phyloP scores from a whole-genome alignment of 1,140 invertebrate species.

The Eueides isabella region DNA sequence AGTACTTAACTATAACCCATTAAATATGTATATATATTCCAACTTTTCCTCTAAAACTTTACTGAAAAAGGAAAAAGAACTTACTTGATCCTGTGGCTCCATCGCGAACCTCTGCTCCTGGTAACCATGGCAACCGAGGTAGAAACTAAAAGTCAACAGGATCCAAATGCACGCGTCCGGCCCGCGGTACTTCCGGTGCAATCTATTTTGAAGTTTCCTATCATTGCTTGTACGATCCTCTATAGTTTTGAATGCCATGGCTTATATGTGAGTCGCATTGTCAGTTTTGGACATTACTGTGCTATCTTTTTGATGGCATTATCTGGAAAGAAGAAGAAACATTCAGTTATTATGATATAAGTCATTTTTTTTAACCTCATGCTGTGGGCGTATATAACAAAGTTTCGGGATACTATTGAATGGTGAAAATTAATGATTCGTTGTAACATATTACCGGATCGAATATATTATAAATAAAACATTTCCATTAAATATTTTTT shows the following conservation, averaged over 20 bases:
- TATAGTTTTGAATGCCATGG: constrained; percentile 61
- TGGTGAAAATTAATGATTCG: too few species aligned
- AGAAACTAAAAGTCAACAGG: constrained; percentile 47
- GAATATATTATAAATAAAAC: too few species aligned
- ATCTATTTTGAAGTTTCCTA: constrained; percentile 63
- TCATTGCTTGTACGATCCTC: constrained; percentile 57
- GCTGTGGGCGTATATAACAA: neutral
- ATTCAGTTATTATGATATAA: neutral
- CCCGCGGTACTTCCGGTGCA: constrained; percentile 52
- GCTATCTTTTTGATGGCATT: constrained; percentile 50
- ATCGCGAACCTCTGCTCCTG: constrained; percentile 75
- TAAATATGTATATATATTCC: too few species aligned
- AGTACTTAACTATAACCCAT: too few species aligned
- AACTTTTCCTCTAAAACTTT: too few species aligned
- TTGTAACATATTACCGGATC: too few species aligned
- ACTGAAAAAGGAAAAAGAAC: too few species aligned
- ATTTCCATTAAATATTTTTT: too few species aligned
- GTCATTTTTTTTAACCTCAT: neutral
- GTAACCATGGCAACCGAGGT: constrained; percentile 66
- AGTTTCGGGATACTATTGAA: too few species aligned
- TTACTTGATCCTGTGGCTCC: constrained; percentile 58
- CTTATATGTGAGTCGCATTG: constrained; percentile 58
- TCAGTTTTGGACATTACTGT: constrained; percentile 40
- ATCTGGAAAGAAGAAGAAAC: constrained; percentile 57
- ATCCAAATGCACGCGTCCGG: constrained; percentile 58